phyloP scores from a whole-genome alignment of 2,888 invertebrate species.

The Automeris io region DNA sequence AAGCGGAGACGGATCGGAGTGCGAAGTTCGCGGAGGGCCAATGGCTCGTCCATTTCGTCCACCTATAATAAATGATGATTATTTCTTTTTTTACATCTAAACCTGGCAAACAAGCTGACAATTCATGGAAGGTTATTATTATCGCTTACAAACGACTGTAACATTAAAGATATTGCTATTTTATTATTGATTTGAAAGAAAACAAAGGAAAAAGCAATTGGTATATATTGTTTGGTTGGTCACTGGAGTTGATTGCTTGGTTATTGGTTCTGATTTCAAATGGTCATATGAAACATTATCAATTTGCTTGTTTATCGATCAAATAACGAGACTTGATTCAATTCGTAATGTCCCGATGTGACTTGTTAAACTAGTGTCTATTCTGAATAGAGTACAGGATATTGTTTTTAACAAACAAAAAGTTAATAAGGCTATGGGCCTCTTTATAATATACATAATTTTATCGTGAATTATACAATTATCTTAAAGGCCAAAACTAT shows the following conservation, averaged over 20 bases:
- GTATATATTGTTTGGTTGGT: too few relatives aligned
- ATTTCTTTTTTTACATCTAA: too few relatives aligned
- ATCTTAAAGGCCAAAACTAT: slow-evolving; percentile 20
- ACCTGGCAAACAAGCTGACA: neutral
- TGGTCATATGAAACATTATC: too few relatives aligned
- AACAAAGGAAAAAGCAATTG: too few relatives aligned
- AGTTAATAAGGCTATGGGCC: neutral
- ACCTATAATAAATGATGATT: too few relatives aligned
- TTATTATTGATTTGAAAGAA: neutral
- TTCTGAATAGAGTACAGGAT: neutral
- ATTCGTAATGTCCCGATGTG: too few relatives aligned
- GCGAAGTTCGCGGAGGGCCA: slow-evolving; percentile 58
- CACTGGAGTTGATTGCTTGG: too few relatives aligned
- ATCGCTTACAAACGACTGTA: neutral
- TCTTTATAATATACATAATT: slow-evolving; percentile 6
- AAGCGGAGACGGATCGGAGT: slow-evolving; percentile 69
- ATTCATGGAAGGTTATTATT: neutral
- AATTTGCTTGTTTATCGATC: too few relatives aligned
- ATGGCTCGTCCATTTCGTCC: slow-evolving; percentile 62
- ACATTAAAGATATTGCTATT: neutral
- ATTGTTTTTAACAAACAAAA: neutral
- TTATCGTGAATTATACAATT: slow-evolving; percentile 7
- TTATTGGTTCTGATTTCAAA: too few relatives aligned
- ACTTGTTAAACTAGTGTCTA: too few relatives aligned
- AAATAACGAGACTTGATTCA: too few relatives aligned